Percentiles rank a stretch among this genome's conserved stretches.
phyloP scores from a whole-genome alignment of 2,797 vertebrate species.

The Anguilla megastoma region DNA sequence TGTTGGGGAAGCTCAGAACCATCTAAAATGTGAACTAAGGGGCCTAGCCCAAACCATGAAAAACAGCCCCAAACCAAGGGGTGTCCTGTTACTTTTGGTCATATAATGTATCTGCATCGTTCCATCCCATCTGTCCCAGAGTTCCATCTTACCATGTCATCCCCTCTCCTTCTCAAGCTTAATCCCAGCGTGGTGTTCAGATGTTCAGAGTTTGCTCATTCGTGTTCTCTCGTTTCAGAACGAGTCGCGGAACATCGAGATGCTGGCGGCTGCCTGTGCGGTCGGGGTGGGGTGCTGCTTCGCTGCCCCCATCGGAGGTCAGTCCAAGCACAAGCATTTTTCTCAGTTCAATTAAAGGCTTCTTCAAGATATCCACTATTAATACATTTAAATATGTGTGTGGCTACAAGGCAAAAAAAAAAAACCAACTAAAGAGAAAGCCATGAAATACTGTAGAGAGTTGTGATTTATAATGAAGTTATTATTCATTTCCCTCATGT shows the following conservation, averaged over 20 bases:
- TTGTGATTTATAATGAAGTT: neutral
- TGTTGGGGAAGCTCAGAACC: too few species aligned
- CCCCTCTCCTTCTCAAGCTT: neutral
- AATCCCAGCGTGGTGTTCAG: neutral
- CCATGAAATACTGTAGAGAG: neutral
- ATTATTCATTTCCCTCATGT: constrained; percentile 1
- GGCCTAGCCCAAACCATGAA: too few species aligned
- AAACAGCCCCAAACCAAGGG: too few species aligned
- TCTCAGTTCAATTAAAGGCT: neutral
- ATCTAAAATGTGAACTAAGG: too few species aligned
- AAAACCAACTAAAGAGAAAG: neutral
- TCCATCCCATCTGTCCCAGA: neutral
- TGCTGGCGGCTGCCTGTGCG: constrained; percentile 93
- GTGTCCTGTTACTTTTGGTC: too few species aligned
- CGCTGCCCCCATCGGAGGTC: constrained; percentile 94
- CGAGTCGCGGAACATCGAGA: constrained; percentile 94
- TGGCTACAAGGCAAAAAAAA: neutral
- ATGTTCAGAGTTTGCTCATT: neutral
- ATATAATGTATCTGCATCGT: neutral
- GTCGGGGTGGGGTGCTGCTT: constrained; percentile 98
- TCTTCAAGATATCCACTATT: neutral
- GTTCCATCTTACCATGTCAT: neutral
- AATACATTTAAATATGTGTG: neutral
- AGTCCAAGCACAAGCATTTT: constrained; percentile 43
- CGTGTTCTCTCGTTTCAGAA: constrained; percentile 72